These are phyloP conservation scores for Xenus cinereus DNA, from an alignment of 2,113 vertebrate genomes.

Conservation along the genomic window DNA sequence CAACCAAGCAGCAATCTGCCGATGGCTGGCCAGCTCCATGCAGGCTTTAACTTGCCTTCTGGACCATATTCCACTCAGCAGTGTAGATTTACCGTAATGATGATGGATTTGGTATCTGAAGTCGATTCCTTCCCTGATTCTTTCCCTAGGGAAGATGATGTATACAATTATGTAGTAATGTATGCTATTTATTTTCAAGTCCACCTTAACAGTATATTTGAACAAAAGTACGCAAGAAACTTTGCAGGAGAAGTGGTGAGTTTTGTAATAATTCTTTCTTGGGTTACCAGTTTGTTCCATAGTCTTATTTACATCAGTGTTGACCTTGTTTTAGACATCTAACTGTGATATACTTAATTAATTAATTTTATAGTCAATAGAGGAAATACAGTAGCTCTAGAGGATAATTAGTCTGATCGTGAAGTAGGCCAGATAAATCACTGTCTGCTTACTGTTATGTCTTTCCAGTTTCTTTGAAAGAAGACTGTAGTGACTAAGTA, in stretches of 20 bases:
- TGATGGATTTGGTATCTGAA: neutral
- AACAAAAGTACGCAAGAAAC: neutral
- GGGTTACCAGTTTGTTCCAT: neutral
- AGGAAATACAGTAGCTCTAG: neutral
- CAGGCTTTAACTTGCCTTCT: neutral
- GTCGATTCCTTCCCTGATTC: neutral
- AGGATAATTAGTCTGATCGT: neutral
- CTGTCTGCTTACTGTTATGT: neutral
- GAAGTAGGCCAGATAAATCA: neutral
- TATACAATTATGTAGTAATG: neutral
- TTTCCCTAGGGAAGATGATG: neutral
- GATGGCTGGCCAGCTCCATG: accelerated
- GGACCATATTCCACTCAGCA: neutral
- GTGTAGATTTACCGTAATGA: neutral
- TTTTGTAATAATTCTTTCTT: neutral
- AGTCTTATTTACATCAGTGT: neutral
- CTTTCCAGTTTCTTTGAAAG: neutral
- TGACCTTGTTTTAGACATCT: neutral
- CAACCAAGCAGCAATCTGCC: neutral
- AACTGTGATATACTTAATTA: neutral
- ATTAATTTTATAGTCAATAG: neutral
- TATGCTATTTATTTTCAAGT: neutral
- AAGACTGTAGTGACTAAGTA: neutral
- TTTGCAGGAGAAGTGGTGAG: neutral
- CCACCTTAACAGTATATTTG: neutral